Evolutionary conservation across 1,140 invertebrate genomes (phyloP), one percentile per base, ranked within the genome.

Genomic region (Neuroterus valhalla): DNA sequence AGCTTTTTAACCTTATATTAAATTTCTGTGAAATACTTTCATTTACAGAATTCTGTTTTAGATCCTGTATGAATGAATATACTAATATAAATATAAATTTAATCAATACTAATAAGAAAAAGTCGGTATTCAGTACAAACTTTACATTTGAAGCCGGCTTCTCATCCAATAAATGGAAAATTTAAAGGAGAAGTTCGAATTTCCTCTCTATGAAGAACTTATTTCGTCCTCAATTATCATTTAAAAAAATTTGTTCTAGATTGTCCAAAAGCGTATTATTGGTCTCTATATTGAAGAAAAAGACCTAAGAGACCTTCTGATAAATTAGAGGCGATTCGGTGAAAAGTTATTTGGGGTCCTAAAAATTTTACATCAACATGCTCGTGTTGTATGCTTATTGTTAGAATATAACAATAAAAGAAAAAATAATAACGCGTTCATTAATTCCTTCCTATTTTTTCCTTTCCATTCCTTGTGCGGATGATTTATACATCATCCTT

Each of bases 1-100:
- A 31, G 52, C 52, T 31, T 31, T 14, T 14, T 62, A 23, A 62
- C 15, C 52, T n/a, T 62, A 31, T 23, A 62, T 62, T 62, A 62
- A 62, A 62, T 62, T 62, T 62, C 31, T 26, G 10, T 62, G 8
- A 62, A 62, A 62, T 31, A 31, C 2, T 31, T 11, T 62, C 52
- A 31, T 62, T 62, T 26, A 15, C 15, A 11, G 31, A 62, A 62
- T 62, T 62, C 31, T 62, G 17, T 19, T 50, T n/a, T 14, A 15
- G 10, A 62, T 5, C 31, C 12, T 31, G 31, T 23, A 38, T 62
- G 15, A 62, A 21, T 15, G 11, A 46, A 14, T 46, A 19, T 8
- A 50, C 6, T 50, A 19, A 50, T 50, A 19, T 10, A 50, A 19
- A 19, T 17, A 3, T 50, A 17, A 21, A 21, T 19, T 2, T 21